Percentiles rank a stretch among this genome's conserved stretches.
These are phyloP conservation scores for Bovichtus variegatus DNA, from an alignment of 2,797 vertebrate genomes.

Conservation along the genomic window DNA sequence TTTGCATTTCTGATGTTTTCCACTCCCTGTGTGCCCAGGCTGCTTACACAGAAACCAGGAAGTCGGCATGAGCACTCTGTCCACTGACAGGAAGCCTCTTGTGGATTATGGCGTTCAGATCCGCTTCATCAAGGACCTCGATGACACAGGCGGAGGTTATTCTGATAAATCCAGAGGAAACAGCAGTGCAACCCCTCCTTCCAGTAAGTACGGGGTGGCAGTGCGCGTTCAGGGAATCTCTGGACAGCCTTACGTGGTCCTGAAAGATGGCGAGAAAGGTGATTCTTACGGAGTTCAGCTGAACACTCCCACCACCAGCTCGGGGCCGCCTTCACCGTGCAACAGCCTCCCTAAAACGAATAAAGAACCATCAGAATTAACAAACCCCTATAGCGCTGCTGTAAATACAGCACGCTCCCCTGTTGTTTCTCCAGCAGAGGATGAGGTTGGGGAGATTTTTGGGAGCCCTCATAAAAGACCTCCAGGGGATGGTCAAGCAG, in stretches of 20 bases:
- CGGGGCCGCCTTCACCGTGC: constrained; percentile 68
- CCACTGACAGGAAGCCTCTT: constrained; percentile 85
- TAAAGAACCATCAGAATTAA: constrained; percentile 43
- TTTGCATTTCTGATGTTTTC: constrained; percentile 59
- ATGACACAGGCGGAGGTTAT: constrained; percentile 82
- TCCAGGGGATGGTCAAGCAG: constrained; percentile 87
- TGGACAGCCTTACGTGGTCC: constrained; percentile 95
- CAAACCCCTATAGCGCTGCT: constrained; percentile 48
- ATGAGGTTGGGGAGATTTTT: constrained; percentile 75
- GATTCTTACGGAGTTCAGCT: constrained; percentile 94
- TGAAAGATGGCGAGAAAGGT: constrained; percentile 94
- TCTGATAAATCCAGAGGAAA: constrained; percentile 75
- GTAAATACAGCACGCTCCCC: constrained; percentile 65
- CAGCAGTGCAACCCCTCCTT: constrained; percentile 46
- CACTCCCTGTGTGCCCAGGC: constrained; percentile 30
- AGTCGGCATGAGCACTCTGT: constrained; percentile 82
- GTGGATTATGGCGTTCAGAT: constrained; percentile 97
- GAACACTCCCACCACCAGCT: constrained; percentile 79
- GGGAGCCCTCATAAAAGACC: constrained; percentile 82
- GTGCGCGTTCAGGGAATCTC: constrained; percentile 96
- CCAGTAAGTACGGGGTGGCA: constrained; percentile 91
- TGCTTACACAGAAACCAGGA: constrained; percentile 51
- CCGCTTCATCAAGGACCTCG: constrained; percentile 93
- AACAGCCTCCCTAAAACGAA: constrained; percentile 62
- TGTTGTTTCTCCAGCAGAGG: constrained; percentile 81